Base-by-base conservation (phyloP, 2,888 invertebrate species). In the Boloria selene region DNA sequence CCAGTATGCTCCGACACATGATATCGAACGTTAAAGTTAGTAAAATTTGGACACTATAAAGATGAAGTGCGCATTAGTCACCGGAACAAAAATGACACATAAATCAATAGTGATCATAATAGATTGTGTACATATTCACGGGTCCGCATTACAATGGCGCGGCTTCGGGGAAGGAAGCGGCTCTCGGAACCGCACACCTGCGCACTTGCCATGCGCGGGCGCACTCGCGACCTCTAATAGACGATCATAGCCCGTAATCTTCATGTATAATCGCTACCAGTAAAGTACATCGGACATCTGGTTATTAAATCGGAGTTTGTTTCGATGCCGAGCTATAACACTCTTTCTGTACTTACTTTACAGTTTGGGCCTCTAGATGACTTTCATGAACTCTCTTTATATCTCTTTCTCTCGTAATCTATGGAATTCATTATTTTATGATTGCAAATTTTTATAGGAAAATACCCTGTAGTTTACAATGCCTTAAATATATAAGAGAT, bases 171-270 rank as follows among this genome's bases (percentile, higher is more conserved):
- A 59, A 59, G 59, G 59, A 59, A 59, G 49, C 59, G 49, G 42
- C 79, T 80, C 82, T 80, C 79, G 81, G 82, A 83, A 82, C 77
- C 76, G 73, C 70, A 73, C 80, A 79, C 76, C 77, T 77, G 77
- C 72, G 70, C 71, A 69, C 67, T 75, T 70, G 73, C 63, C 70
- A 74, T 76, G 77, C 74, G 71, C 72, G 64, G 18, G 60, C 61
- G 56, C 67, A 53, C 71, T 66, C 63, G 67, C 69, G 69, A 59
- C 65, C 63, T 44, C 50, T 65, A 65, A 67, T 70, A 65, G 70
- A 60, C 61, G 61, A 54, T 61, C 60, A 52, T 49, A 17, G 64
- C 42, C 63, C 60, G 66, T 65, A 66, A 70, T 70, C 68, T 68
- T 67, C 63, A 63, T 56, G 55, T 50, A 53, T 65, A 66, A 71